These are phyloP conservation scores for Julus scanicus DNA, from an alignment of 2,888 invertebrate species.

Conservation along the genomic window DNA sequence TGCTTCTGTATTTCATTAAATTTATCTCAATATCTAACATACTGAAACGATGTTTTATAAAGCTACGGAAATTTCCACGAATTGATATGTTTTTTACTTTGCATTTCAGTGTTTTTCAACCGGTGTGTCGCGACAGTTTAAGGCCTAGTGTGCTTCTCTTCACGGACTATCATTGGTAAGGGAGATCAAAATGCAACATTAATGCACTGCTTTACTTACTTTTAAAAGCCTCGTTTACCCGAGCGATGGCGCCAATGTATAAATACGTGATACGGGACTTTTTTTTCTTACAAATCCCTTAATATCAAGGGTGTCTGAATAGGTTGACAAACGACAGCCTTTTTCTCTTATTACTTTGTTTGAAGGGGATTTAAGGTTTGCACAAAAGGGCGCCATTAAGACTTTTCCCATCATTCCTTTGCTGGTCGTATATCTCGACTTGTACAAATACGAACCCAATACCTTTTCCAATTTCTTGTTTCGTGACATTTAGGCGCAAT, in stretches of 20 bases:
- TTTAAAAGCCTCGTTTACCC: not conserved
- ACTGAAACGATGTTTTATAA: too few species aligned
- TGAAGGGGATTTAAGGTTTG: conserved; percentile 29
- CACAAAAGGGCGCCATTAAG: conserved; percentile 12
- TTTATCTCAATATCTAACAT: too few species aligned
- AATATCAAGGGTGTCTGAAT: conserved; percentile 32
- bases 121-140: too few species aligned
- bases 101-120: too few species aligned
- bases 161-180: too few species aligned
- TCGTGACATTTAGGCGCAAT: not conserved
- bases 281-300: conserved; percentile 8
- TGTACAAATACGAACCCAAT: conserved; percentile 1
- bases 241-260: not conserved
- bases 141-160: too few species aligned
- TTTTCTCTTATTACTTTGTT: conserved; percentile 29
- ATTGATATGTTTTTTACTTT: too few species aligned
- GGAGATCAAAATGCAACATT: not conserved
- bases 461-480: not conserved
- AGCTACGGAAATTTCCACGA: too few species aligned
- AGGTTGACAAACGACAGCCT: conserved; percentile 1
- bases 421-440: not conserved
- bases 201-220: not conserved
- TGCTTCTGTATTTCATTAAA: too few species aligned
- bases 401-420: not conserved
- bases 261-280: not conserved